Conservation (phyloP, 2,888 invertebrate species). For the Hedya salicella region DNA sequence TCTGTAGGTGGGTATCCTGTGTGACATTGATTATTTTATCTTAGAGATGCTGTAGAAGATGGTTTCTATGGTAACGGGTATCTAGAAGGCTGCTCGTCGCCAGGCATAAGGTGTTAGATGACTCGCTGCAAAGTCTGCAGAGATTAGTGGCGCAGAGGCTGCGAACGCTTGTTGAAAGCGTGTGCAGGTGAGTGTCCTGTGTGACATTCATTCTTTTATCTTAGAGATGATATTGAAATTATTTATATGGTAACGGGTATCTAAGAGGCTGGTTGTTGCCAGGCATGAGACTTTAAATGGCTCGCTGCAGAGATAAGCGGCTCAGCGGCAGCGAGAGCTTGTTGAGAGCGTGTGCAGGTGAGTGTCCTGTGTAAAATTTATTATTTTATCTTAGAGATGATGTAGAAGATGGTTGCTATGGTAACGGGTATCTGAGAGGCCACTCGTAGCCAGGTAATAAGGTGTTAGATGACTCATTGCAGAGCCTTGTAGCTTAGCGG, state of each 20-base stretch:
- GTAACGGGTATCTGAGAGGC: no score
- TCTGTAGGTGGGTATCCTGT: slow-evolving; percentile 85
- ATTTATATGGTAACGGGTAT: no score
- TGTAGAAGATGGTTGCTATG: no score
- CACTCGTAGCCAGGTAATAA: no score
- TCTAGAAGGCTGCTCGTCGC: slow-evolving; percentile 88
- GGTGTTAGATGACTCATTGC: background rate
- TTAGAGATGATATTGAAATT: no score
- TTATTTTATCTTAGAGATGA: no score
- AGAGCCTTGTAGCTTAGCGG: no score
- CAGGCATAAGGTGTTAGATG: slow-evolving; percentile 93
- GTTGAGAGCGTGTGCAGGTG: slow-evolving; percentile 94
- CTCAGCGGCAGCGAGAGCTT: slow-evolving; percentile 91
- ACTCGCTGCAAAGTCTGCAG: slow-evolving; percentile 90
- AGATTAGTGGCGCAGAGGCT: slow-evolving; percentile 91
- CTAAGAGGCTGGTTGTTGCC: slow-evolving; percentile 90
- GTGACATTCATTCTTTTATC: background rate
- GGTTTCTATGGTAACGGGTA: no score
- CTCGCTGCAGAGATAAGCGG: slow-evolving; percentile 91
- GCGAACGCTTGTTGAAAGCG: slow-evolving; percentile 94
- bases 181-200: slow-evolving; percentile 83
- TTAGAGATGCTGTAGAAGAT: no score
- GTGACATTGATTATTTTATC: background rate
- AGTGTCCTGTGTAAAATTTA: background rate
- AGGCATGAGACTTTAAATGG: slow-evolving; percentile 90